Evolutionary conservation across 2,113 vertebrate species (phyloP).

Genomic region (Opisthocomus hoazin): DNA sequence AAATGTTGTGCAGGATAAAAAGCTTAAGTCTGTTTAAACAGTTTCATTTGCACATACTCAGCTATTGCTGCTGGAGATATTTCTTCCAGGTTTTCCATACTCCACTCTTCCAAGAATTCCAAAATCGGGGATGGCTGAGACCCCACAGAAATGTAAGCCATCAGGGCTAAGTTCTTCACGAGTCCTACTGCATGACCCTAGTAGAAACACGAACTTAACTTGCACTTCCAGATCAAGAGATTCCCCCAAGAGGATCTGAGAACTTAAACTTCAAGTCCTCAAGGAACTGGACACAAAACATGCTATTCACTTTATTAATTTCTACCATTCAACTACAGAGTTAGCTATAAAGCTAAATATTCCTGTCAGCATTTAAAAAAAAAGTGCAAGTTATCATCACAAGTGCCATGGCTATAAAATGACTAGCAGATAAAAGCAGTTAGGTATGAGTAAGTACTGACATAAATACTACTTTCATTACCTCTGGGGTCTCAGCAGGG

Average conservation of each 20-base stretch:
- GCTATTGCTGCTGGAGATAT: conserved; percentile 98
- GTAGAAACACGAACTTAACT: not conserved
- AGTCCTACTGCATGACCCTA: conserved; percentile 98
- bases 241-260: not conserved
- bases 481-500: conserved; percentile 98
- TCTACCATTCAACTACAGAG: not conserved
- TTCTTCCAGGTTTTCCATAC: conserved; percentile 99
- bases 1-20: not conserved
- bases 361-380: not conserved
- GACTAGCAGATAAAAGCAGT: not conserved
- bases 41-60: conserved; percentile 78
- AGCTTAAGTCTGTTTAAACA: not conserved
- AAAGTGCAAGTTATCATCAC: not conserved
- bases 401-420: not conserved
- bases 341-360: not conserved
- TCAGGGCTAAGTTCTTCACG: conserved; percentile 96
- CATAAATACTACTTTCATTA: conserved; percentile 42
- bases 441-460: not conserved
- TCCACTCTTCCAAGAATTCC: conserved; percentile 99
- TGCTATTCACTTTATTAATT: not conserved
- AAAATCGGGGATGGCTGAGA: conserved; percentile 97
- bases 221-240: not conserved
- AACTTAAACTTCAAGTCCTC: not conserved
- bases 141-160: conserved; percentile 99
- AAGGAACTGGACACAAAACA: not conserved